Base-by-base conservation (phyloP, 2,797 vertebrate species). In the Steatocranus sp. region DNA sequence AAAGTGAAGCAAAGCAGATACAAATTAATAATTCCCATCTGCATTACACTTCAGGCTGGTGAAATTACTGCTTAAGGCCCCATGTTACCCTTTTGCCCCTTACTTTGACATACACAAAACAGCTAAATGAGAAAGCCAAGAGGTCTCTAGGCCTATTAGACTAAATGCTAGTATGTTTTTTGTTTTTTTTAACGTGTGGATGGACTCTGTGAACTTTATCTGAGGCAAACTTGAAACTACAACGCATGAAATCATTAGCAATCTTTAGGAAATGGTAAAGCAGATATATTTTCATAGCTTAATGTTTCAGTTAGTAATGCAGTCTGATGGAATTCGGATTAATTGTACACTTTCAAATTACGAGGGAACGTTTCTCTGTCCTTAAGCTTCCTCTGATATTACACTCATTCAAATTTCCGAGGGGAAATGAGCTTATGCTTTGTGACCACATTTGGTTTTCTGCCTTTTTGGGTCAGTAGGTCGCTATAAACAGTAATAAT, bases 1-100 rank as follows among this genome's bases (percentile, higher is more conserved):
- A 90, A 90, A 91, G 90, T 96, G 96, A 96, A 92, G 94, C 92
- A 96, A 96, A 96, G 94, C 96, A 96, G 96, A 95, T 95, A 96
- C 96, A 96, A 96, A 96, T 96, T 96, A 96, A 96, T 96, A 97
- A 97, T 97, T 96, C 96, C 94, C 96, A 96, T 95, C 92, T 95
- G 94, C 93, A 96, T 95, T 93, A 94, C 93, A 91, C 92, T 91
- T 90, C 87, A 92, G 85, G 88, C 85, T 83, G 86, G 91, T 75
- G 92, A 95, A 94, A 95, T 93, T 92, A 92, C 91, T 91, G 93
- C 91, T 93, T 93, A 91, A 91, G 87, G 92, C 92, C 92, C 92
- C 61, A 23, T 90, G 91, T 90, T 90, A 87, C 93, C 91, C 89
- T 85, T 82, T 87, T 90, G 88, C 87, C 93, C 94, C 91, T 87